Evolutionary conservation across 2,113 vertebrate genomes (phyloP).

Genomic region (Leiothrix lutea): DNA sequence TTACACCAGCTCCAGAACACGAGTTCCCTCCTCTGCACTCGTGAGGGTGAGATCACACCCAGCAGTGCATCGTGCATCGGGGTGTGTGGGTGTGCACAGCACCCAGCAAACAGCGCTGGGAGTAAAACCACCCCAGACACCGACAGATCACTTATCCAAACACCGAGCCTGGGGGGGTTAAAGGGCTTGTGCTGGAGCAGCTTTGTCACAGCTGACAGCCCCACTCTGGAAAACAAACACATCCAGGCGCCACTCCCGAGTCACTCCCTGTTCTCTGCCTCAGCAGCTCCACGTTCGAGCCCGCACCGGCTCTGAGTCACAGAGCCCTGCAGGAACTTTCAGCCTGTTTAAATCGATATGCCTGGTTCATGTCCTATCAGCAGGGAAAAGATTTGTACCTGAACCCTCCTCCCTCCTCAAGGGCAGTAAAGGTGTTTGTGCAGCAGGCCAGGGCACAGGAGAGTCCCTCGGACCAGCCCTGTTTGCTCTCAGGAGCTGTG

Average conservation of each 20-base stretch:
- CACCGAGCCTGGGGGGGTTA: neutral
- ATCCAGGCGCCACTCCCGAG: neutral
- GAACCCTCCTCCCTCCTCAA: neutral
- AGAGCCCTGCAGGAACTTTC: neutral
- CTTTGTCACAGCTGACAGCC: neutral
- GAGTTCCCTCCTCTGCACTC: neutral
- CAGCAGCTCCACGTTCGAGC: neutral
- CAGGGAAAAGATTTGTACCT: neutral
- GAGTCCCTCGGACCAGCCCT: neutral
- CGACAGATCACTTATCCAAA: too few species aligned
- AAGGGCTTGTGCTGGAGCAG: neutral
- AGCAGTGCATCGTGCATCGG: fast-evolving
- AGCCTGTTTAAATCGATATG: fast-evolving
- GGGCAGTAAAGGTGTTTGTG: neutral
- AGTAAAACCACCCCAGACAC: fast-evolving
- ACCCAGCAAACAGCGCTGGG: neutral
- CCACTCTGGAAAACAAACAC: neutral
- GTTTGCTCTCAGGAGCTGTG: neutral
- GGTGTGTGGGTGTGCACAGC: neutral
- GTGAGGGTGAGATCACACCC: neutral
- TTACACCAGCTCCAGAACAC: neutral
- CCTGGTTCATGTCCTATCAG: neutral
- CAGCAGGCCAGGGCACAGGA: neutral
- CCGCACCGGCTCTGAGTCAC: neutral
- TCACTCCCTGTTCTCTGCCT: neutral